Conservation (phyloP, 2,888 invertebrate genomes). For the Netelia virgata region DNA sequence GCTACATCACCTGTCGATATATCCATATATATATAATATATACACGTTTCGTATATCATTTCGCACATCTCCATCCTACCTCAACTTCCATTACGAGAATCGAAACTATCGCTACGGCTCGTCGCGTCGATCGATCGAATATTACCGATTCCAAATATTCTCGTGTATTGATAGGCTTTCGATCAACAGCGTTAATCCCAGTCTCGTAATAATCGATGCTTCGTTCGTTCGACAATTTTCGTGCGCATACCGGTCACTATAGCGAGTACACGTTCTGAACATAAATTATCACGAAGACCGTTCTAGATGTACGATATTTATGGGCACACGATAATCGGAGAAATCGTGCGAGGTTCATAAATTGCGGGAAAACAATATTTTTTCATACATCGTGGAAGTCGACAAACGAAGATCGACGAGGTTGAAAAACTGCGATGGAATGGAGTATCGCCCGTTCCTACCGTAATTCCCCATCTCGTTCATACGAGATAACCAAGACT, state of each 20-base stretch:
- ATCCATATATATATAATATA: background rate
- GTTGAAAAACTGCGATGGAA: too few relatives aligned
- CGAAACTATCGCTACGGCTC: background rate
- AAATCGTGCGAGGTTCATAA: background rate
- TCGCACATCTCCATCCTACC: background rate
- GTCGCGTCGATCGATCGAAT: background rate
- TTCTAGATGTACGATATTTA: background rate
- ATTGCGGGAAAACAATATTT: background rate
- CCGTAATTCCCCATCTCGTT: too few relatives aligned
- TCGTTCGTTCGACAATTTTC: too few relatives aligned
- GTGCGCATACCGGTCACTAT: background rate
- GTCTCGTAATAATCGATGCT: background rate
- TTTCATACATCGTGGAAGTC: too few relatives aligned
- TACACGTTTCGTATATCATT: background rate
- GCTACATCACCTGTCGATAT: background rate
- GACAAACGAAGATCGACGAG: too few relatives aligned
- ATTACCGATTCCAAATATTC: background rate
- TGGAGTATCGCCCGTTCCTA: too few relatives aligned
- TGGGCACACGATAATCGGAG: background rate
- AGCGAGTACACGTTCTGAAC: background rate
- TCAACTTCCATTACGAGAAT: background rate
- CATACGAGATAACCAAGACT: too few relatives aligned
- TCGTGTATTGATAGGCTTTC: background rate
- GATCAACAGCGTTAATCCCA: background rate
- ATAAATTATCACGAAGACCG: background rate